These are phyloP conservation scores for Gopherus evgoodei DNA, from an alignment of 2,113 vertebrate species.

Conservation along the genomic window DNA sequence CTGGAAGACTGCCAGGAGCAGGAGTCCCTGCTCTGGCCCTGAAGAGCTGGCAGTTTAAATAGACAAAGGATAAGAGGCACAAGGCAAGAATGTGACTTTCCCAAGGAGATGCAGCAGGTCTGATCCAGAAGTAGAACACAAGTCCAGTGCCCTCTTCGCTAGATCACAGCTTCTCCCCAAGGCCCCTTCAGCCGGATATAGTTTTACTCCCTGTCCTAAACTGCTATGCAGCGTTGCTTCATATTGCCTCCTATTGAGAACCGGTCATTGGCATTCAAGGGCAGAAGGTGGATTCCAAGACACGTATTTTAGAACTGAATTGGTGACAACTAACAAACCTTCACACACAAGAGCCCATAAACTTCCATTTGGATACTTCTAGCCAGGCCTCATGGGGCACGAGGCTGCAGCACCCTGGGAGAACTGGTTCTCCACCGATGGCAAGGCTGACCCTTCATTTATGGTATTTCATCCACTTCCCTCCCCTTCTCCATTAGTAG, in stretches of 20 bases:
- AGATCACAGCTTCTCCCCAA: no score
- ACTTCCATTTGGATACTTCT: neutral
- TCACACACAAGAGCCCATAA: neutral
- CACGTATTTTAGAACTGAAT: neutral
- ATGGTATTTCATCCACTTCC: neutral
- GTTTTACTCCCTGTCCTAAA: neutral
- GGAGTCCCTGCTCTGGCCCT: neutral
- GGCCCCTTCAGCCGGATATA: neutral
- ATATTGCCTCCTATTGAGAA: neutral
- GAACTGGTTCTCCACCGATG: neutral
- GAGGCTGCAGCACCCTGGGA: neutral
- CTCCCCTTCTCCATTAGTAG: neutral
- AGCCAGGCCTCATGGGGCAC: neutral
- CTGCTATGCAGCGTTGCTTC: neutral
- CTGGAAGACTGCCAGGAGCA: neutral
- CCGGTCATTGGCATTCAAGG: neutral
- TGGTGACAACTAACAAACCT: no score
- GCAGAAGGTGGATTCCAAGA: neutral
- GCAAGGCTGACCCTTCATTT: neutral
- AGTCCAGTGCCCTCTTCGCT: neutral
- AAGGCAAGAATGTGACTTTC: neutral
- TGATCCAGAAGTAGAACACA: neutral
- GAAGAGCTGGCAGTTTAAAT: no score
- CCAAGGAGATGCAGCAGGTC: neutral
- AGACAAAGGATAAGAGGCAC: no score